These are phyloP conservation scores for Xestia c-nigrum DNA, from an alignment of 2,888 invertebrate species.

Conservation along the genomic window DNA sequence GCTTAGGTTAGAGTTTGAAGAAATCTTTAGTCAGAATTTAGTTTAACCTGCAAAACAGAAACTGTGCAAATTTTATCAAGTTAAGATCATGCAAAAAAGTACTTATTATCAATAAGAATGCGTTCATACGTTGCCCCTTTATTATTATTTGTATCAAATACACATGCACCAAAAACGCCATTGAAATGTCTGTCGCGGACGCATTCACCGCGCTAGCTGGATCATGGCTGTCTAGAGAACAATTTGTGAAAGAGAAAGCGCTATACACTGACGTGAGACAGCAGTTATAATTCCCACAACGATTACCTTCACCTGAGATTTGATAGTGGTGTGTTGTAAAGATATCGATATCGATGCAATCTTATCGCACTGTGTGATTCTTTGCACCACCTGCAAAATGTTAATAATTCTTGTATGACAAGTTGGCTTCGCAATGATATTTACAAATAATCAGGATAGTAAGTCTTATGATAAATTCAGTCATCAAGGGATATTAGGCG, in stretches of 20 bases:
- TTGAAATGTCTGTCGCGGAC: constrained; percentile 59
- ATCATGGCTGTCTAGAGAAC: constrained; percentile 77
- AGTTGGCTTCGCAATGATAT: not conserved
- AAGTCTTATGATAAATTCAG: not conserved
- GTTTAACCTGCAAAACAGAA: not conserved
- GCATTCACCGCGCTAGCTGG: constrained; percentile 58
- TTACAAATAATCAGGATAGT: not conserved
- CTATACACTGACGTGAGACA: constrained; percentile 78
- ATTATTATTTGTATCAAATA: constrained; percentile 61
- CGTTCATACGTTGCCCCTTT: constrained; percentile 29
- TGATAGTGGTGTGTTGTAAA: constrained; percentile 57
- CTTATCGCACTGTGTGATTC: not conserved
- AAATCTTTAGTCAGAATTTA: not conserved
- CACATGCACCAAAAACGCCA: constrained; percentile 54
- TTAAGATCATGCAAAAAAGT: constrained; percentile 1
- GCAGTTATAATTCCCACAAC: constrained; percentile 87
- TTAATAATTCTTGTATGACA: not conserved
- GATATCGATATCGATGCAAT: constrained; percentile 49
- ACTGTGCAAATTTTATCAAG: constrained; percentile 1
- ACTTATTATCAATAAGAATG: constrained; percentile 4
- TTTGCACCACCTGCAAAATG: not conserved
- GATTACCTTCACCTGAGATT: constrained; percentile 88
- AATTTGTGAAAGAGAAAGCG: constrained; percentile 81
- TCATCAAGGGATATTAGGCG: not conserved
- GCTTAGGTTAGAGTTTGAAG: not conserved